Percentiles rank a stretch among this genome's conserved stretches.
Conservation (phyloP, 2,797 vertebrate genomes). For the Galaxias olidus region DNA sequence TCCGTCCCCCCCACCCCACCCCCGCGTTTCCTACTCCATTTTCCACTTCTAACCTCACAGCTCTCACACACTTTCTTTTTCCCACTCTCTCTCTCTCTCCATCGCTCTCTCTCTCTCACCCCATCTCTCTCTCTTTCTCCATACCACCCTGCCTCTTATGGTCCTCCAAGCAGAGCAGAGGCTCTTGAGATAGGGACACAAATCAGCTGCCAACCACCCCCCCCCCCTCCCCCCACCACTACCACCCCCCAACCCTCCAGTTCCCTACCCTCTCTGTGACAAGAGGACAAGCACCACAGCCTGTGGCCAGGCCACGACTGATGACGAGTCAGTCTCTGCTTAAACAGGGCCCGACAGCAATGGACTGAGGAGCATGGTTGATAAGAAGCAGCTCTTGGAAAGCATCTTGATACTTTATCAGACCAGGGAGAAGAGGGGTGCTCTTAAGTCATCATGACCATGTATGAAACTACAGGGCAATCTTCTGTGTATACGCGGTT, state of each 20-base stretch:
- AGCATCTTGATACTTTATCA: neutral
- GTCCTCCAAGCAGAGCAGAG: conserved; percentile 40
- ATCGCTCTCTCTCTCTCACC: conserved; percentile 20
- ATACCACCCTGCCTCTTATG: conserved; percentile 72
- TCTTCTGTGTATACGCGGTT: neutral
- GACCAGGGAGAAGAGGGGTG: conserved; percentile 1
- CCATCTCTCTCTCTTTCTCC: conserved; percentile 13
- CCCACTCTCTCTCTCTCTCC: conserved; percentile 16
- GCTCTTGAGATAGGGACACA: conserved; percentile 32
- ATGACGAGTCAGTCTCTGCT: conserved; percentile 53
- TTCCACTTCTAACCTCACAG: neutral
- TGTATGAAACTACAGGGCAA: neutral
- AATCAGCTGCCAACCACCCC: conserved; percentile 40
- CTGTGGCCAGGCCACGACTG: conserved; percentile 40
- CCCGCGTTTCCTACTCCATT: no score
- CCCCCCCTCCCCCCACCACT: no score
- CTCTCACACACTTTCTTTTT: neutral
- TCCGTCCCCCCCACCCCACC: no score
- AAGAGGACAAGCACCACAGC: no score
- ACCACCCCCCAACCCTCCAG: no score
- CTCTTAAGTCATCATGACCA: neutral
- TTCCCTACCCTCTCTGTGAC: no score
- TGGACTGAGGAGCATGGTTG: conserved; percentile 33
- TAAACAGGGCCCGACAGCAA: conserved; percentile 57
- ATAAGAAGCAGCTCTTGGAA: conserved; percentile 26